Percentiles rank a stretch among this genome's conserved stretches.
Evolutionary conservation across 2,113 vertebrate genomes (phyloP).

Genomic region (Lagenorhynchus albirostris): DNA sequence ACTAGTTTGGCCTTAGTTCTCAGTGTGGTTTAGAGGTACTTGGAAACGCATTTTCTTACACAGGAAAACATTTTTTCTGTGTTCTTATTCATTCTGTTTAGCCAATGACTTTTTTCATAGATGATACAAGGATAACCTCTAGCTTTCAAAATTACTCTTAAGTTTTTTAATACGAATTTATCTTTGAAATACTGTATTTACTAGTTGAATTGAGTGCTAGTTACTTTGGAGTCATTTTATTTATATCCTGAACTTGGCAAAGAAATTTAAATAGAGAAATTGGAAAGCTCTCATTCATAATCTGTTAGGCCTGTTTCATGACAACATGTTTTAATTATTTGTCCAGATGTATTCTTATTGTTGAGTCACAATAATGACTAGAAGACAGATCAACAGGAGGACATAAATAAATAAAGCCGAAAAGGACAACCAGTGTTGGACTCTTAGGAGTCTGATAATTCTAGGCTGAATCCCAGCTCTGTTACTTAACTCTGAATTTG

Average conservation of each 20-base stretch:
- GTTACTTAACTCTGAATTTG: constrained; percentile 54
- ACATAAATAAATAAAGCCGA: constrained; percentile 61
- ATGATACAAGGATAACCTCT: constrained; percentile 32
- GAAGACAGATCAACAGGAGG: constrained; percentile 57
- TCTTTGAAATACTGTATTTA: constrained; percentile 46
- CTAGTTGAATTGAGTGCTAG: constrained; percentile 28
- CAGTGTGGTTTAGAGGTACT: neutral
- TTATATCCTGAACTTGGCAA: constrained; percentile 69
- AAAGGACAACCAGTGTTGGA: constrained; percentile 44
- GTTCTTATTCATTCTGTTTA: constrained; percentile 7
- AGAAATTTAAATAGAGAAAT: constrained; percentile 47
- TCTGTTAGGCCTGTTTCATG: constrained; percentile 55
- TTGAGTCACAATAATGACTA: constrained; percentile 67
- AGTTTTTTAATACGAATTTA: constrained; percentile 28
- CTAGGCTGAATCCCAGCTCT: constrained; percentile 28
- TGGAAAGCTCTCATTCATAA: constrained; percentile 68
- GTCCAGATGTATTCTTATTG: constrained; percentile 71
- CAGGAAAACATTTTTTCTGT: constrained; percentile 1
- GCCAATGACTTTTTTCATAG: neutral
- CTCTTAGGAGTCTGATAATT: constrained; percentile 39
- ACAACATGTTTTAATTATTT: constrained; percentile 70
- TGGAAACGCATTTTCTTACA: constrained; percentile 23
- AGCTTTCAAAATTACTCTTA: constrained; percentile 25
- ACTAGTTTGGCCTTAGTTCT: constrained; percentile 12
- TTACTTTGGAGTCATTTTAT: constrained; percentile 65